phyloP scores from a whole-genome alignment of 2,888 invertebrate genomes.

The Hemithea aestivaria region DNA sequence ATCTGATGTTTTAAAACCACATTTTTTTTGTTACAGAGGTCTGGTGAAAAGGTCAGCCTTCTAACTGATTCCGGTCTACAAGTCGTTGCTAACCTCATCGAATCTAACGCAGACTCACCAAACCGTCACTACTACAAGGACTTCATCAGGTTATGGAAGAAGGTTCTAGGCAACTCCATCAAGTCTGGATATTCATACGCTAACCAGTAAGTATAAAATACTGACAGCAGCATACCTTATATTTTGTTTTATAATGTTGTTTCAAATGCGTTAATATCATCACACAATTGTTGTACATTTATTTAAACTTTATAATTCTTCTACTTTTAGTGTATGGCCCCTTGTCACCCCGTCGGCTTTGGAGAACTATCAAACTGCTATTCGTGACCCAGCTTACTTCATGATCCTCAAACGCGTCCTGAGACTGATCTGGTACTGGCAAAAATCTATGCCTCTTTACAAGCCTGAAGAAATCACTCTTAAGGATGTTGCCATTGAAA shows the following conservation, averaged over 20 bases:
- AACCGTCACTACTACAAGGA: conserved; percentile 80
- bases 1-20: neutral
- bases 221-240: too few species aligned
- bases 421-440: conserved; percentile 79
- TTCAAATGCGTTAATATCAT: too few species aligned
- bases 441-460: conserved; percentile 79
- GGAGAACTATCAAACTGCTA: conserved; percentile 81
- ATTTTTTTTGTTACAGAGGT: conserved; percentile 35
- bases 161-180: conserved; percentile 76
- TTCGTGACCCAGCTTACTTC: conserved; percentile 85
- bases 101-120: conserved; percentile 81
- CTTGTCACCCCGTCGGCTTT: conserved; percentile 80
- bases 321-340: conserved; percentile 44
- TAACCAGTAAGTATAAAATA: conserved; percentile 37
- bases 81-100: conserved; percentile 81
- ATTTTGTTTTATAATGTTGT: too few species aligned
- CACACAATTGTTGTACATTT: too few species aligned
- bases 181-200: conserved; percentile 34
- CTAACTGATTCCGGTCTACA: conserved; percentile 81
- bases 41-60: conserved; percentile 78
- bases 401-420: conserved; percentile 81
- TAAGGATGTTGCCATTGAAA: conserved; percentile 81
- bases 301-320: too few species aligned
- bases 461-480: conserved; percentile 79
- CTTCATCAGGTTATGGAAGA: conserved; percentile 75